Percentiles rank a stretch among this genome's conserved stretches.
phyloP scores from a whole-genome alignment of 53 echinoderm and acorn worm genomes.

The Luidia sarsii region DNA sequence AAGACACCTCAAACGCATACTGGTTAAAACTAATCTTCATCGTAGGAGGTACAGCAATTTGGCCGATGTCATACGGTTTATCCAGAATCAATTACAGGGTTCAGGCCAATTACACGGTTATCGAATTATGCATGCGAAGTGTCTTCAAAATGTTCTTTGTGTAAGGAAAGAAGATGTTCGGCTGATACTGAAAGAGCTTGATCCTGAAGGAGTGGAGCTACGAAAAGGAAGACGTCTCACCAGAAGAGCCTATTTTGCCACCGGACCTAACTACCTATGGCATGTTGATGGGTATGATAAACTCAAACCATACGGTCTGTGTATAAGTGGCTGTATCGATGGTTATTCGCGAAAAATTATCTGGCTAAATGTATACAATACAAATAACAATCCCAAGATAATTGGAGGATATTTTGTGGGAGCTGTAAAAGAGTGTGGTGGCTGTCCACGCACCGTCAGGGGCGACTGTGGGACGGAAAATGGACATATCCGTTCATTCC shows the following conservation, averaged over 20 bases:
- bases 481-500: conserved; percentile 24
- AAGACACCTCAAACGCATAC: no score
- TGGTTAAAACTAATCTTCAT: no score
- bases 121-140: no score
- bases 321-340: conserved; percentile 59
- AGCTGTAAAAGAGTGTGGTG: conserved; percentile 2
- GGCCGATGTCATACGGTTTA: no score
- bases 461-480: conserved; percentile 47
- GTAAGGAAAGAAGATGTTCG: no score
- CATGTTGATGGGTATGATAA: conserved; percentile 60
- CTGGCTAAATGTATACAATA: conserved; percentile 48
- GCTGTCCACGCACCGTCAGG: conserved; percentile 47
- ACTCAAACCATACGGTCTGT: conserved; percentile 55
- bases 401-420: conserved; percentile 55
- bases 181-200: no score
- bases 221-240: conserved; percentile 51
- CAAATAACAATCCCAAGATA: conserved; percentile 56
- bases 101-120: no score
- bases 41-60: no score
- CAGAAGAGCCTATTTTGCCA: conserved; percentile 32
- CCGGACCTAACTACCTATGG: conserved; percentile 62
- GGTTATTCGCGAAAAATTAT: conserved; percentile 12
- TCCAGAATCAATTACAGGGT: no score
- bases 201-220: conserved; percentile 48
- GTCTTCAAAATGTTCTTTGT: no score